phyloP scores from a whole-genome alignment of 2,797 vertebrate genomes.

The Salmo trutta region DNA sequence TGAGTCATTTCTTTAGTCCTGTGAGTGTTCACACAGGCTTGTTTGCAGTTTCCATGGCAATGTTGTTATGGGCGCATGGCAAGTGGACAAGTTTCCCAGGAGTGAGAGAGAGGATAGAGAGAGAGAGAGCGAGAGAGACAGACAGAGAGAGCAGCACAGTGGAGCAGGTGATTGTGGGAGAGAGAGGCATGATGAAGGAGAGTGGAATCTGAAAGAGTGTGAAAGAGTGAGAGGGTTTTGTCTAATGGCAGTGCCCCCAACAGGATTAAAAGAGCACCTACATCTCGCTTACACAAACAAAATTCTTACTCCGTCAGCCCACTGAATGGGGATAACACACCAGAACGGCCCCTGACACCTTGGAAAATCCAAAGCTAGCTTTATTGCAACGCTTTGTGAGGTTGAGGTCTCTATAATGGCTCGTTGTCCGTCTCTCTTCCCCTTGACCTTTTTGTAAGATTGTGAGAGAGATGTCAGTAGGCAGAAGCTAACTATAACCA shows the following conservation, averaged over 20 bases:
- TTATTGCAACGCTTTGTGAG: constrained; percentile 48
- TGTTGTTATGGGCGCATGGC: constrained; percentile 44
- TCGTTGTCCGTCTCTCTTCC: background rate
- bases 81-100: constrained; percentile 71
- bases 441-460: background rate
- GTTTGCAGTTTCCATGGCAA: constrained; percentile 63
- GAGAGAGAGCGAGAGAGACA: constrained; percentile 14
- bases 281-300: constrained; percentile 50
- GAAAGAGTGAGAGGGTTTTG: constrained; percentile 29
- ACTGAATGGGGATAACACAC: constrained; percentile 56
- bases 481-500: background rate
- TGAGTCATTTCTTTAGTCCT: constrained; percentile 56
- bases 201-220: constrained; percentile 7
- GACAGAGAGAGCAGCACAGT: constrained; percentile 37
- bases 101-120: constrained; percentile 8
- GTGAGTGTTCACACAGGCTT: constrained; percentile 17
- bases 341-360: constrained; percentile 50
- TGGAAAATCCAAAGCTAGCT: constrained; percentile 52
- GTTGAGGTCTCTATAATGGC: constrained; percentile 24
- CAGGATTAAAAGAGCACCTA: constrained; percentile 62
- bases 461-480: background rate
- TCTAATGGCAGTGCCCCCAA: constrained; percentile 34
- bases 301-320: constrained; percentile 51
- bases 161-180: background rate
- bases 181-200: constrained; percentile 3